A percentile compares a stretch with the other conserved stretches of the same genome.
These are phyloP conservation scores for Neoitamus cyanurus DNA, from an alignment of 2,888 invertebrate species.

Conservation along the genomic window DNA sequence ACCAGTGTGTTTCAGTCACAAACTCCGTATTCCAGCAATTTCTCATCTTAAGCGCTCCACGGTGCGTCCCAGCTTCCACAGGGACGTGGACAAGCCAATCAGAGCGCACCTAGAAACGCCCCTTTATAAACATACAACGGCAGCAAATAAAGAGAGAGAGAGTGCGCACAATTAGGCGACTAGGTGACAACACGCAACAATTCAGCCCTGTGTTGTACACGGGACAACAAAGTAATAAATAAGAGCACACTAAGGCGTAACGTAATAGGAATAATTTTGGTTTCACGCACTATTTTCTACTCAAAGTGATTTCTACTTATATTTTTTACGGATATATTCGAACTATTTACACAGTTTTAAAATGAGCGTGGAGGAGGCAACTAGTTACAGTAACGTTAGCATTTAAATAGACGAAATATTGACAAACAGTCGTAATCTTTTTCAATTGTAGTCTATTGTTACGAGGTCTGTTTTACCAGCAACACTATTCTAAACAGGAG, in stretches of 20 bases:
- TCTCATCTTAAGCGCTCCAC: not conserved
- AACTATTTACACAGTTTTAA: slow-evolving; percentile 52
- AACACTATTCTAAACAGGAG: slow-evolving; percentile 1
- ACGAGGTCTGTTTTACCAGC: slow-evolving; percentile 15
- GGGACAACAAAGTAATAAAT: slow-evolving; percentile 20
- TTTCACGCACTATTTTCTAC: slow-evolving; percentile 53
- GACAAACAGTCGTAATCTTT: slow-evolving; percentile 30
- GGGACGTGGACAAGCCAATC: too few species aligned
- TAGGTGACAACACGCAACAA: not conserved
- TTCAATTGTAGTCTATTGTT: slow-evolving; percentile 25
- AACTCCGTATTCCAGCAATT: not conserved
- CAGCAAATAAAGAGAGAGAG: not conserved
- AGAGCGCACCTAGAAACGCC: too few species aligned
- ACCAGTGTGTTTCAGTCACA: not conserved
- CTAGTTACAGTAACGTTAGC: slow-evolving; percentile 40
- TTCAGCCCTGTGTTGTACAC: not conserved
- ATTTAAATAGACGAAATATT: slow-evolving; percentile 34
- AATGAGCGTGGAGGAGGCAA: slow-evolving; percentile 42
- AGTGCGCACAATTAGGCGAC: not conserved
- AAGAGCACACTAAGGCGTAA: slow-evolving; percentile 23
- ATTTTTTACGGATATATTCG: slow-evolving; percentile 49
- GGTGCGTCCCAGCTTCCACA: not conserved
- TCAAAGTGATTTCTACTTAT: slow-evolving; percentile 49
- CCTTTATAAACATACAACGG: not conserved
- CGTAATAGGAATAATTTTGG: slow-evolving; percentile 46